Evolutionary conservation across 2,888 invertebrate species (phyloP), one percentile per base, ranked within the genome.

Genomic region (Stomorhina lunata): DNA sequence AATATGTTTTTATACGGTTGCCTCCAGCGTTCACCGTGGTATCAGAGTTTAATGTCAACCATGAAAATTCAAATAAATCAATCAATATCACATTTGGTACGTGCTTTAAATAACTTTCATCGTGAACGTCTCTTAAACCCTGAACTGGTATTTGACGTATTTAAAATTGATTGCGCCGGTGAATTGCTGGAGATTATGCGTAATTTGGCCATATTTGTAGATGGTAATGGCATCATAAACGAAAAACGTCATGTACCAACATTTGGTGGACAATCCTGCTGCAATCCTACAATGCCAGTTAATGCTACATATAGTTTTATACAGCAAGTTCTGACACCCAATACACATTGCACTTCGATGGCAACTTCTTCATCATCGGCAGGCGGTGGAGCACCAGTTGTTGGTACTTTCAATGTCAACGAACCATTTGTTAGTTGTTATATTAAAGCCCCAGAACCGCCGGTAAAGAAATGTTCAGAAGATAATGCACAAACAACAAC

Each of bases 41-140:
- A 87, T 66, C 86, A 86, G 59, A 82, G 84, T 12, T 79, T 87
- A n/a, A 85, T 86, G 80, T 86, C 86, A 5, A 85, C 86, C 48
- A 84, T 86, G 55, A 87, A 87, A 77, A 87, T 87, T 57, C 87
- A 87, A 84, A 86, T 87, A 76, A 87, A 87, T 82, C 87, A 86
- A 79, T 83, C 86, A 0, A 84, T 86, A n/a, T 85, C 87, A 25
- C 85, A 86, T 65, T 65, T 87, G 57, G 85, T 87, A 9, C 85
- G 85, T 1, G 86, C 86, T 5, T 76, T 87, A 10, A 87, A 87
- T 76, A 84, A 61, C 27, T 87, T 86, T 66, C 86, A 87, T 10
- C 84, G 84, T 32, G 84, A 86, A 48, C 85, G 86, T 6, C 68
- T 71, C 2, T 66, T 80, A 32, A 83, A 84, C 45, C 83, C 85